Evolutionary conservation across 2,888 invertebrate genomes (phyloP).

Genomic region (Myopa testacea): DNA sequence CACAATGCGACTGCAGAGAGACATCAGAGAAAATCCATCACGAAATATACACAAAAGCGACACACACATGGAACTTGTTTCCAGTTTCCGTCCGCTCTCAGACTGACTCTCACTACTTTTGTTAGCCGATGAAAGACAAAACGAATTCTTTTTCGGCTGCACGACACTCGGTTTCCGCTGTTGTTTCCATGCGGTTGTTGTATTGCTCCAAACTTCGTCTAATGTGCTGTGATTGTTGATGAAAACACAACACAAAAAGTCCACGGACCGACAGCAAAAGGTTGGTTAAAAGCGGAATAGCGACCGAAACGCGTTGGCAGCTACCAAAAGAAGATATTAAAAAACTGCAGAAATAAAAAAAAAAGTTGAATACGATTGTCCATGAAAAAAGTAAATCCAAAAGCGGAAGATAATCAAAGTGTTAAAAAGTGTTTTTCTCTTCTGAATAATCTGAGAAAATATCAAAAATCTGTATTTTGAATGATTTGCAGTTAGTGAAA

Average conservation of each 20-base stretch:
- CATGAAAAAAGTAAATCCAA: background rate
- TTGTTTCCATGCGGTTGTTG: slow-evolving; percentile 22
- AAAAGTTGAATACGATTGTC: background rate
- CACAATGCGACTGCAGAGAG: no score
- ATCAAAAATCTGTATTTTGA: background rate
- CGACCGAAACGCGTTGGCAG: slow-evolving; percentile 7
- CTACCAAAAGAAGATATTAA: slow-evolving; percentile 1
- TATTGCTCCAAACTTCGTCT: background rate
- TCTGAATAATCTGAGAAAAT: background rate
- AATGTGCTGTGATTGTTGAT: background rate
- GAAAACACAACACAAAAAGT: background rate
- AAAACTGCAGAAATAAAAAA: slow-evolving; percentile 1
- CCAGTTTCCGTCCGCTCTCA: no score
- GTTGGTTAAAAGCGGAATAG: slow-evolving; percentile 31
- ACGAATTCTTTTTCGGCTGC: background rate
- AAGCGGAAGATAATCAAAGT: slow-evolving; percentile 5
- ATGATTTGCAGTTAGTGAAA: background rate
- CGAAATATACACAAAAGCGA: no score
- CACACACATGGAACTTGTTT: no score
- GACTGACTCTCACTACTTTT: background rate
- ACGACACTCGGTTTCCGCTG: slow-evolving; percentile 21
- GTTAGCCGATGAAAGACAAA: slow-evolving; percentile 12
- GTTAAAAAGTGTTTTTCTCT: background rate
- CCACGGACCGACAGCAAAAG: slow-evolving; percentile 21
- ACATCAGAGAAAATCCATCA: no score